Percentiles rank a stretch among this genome's conserved stretches.
Evolutionary conservation across 2,888 invertebrate species (phyloP).

Genomic region (Hedychridium roseum): DNA sequence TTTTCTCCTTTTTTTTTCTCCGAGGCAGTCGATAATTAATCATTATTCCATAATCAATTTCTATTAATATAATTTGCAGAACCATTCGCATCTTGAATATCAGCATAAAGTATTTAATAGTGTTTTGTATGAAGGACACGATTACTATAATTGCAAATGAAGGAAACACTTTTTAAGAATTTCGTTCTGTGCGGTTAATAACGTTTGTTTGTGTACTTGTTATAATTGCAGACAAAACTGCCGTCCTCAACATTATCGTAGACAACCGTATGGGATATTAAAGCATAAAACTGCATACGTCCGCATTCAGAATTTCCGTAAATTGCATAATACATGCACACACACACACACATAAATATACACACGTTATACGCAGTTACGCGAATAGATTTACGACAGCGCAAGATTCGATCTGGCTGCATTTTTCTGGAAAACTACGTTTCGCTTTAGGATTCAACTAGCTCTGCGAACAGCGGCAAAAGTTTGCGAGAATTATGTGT

Average conservation of each 20-base stretch:
- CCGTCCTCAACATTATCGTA: slow-evolving; percentile 56
- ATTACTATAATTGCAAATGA: too few species aligned
- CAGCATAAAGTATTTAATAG: too few species aligned
- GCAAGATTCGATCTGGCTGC: slow-evolving; percentile 21
- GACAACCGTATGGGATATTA: slow-evolving; percentile 56
- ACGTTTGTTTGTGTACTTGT: slow-evolving; percentile 33
- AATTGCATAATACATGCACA: slow-evolving; percentile 16
- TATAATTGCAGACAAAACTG: slow-evolving; percentile 55
- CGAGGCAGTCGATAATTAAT: too few species aligned
- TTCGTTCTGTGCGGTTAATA: slow-evolving; percentile 21
- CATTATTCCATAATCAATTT: background rate
- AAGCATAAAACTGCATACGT: slow-evolving; percentile 34
- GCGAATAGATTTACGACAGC: slow-evolving; percentile 23
- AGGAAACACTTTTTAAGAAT: too few species aligned
- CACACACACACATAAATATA: slow-evolving; percentile 17
- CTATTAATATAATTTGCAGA: background rate
- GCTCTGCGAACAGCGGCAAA: slow-evolving; percentile 28
- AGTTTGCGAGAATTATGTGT: slow-evolving; percentile 18
- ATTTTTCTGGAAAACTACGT: slow-evolving; percentile 29
- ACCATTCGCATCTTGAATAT: too few species aligned
- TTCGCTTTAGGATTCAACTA: slow-evolving; percentile 22
- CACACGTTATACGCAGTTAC: slow-evolving; percentile 7
- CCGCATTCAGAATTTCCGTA: slow-evolving; percentile 26
- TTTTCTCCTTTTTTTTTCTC: too few species aligned
- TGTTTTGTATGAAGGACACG: too few species aligned